phyloP scores from a whole-genome alignment of 2,888 invertebrate species.

The Drosophila paranaensis region DNA sequence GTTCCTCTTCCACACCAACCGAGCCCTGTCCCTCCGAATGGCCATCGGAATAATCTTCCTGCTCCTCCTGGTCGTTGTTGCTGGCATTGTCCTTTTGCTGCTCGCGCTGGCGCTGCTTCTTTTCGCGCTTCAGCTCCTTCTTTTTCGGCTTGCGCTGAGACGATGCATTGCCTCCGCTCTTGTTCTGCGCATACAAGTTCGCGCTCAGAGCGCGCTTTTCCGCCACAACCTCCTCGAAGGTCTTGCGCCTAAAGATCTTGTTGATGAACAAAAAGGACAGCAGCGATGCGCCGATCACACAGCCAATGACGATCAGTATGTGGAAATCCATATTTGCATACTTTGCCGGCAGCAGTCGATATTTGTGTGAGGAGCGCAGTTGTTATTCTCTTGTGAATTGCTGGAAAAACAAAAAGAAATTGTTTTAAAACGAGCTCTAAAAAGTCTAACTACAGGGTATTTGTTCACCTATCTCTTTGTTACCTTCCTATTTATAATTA shows the following conservation, averaged over 20 bases:
- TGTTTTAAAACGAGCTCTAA: background rate
- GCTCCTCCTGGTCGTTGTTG: slow-evolving; percentile 66
- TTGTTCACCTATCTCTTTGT: background rate
- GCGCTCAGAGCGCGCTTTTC: slow-evolving; percentile 84
- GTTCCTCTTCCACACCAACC: slow-evolving; percentile 70
- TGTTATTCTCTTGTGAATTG: slow-evolving; percentile 29
- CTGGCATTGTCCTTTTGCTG: slow-evolving; percentile 73
- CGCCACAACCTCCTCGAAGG: slow-evolving; percentile 84
- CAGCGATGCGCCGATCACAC: slow-evolving; percentile 84
- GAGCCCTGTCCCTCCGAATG: slow-evolving; percentile 79
- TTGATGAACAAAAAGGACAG: slow-evolving; percentile 84
- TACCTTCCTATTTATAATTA: background rate
- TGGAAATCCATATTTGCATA: slow-evolving; percentile 85
- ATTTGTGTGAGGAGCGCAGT: slow-evolving; percentile 16
- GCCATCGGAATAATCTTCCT: slow-evolving; percentile 77
- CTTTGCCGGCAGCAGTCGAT: slow-evolving; percentile 50
- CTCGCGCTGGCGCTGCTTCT: slow-evolving; percentile 80
- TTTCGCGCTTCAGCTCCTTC: slow-evolving; percentile 83
- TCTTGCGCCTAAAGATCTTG: slow-evolving; percentile 84
- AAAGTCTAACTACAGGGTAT: no score
- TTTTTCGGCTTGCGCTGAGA: slow-evolving; percentile 80
- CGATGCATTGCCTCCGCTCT: slow-evolving; percentile 57
- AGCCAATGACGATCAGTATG: slow-evolving; percentile 84
- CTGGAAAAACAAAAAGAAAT: slow-evolving; percentile 23
- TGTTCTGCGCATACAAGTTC: slow-evolving; percentile 83